Base-by-base conservation (phyloP, 2,113 vertebrate species). In the Petromus typicus region DNA sequence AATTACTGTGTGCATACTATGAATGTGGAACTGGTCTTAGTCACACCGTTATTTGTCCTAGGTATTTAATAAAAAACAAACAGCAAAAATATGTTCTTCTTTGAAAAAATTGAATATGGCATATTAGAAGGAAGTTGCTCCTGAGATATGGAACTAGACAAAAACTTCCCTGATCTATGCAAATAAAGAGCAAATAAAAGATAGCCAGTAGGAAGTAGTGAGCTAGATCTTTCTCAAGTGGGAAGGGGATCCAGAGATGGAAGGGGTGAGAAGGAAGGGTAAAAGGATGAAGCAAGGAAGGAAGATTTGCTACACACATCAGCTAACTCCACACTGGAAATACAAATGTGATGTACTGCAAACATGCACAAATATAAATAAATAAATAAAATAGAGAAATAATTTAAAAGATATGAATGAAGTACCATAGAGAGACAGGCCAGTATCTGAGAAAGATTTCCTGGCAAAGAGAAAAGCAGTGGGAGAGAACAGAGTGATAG, bases 401-500 rank as follows among this genome's bases (percentile, higher is more conserved):
- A 48, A 73, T 73, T 40, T 11, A 34, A 51, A 54, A 40, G 73
- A 0, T 9, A 32, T 73, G 18, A 34, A 25, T 81, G 57, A 85
- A 54, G 27, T 27, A 16, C 66, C 48, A 43, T 0, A 27, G 43
- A n/a, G 67, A 87, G 27, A 32, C 0, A 23, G 8, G 20, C 78
- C 51, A 40, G 1, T 71, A 51, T 56, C 61, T 73, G 11, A 18
- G 1, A 32, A 27, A 43, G 17, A 18, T 57, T 79, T n/a, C 16
- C 27, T 3, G 22, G 40, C 34, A 13, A 61, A 45, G 48, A 16
- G 5, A 17, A 85, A 48, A 64, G 7, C 3, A 5, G 12, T 4
- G 7, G n/a, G 34, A 9, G 6, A 37, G 48, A 2, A 25, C 27
- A 18, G 37, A 13, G 0, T 25, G 9, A 23, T 6, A 13, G 37